Evolutionary conservation across 2,888 invertebrate genomes (phyloP).

Genomic region (Gibbula magus): DNA sequence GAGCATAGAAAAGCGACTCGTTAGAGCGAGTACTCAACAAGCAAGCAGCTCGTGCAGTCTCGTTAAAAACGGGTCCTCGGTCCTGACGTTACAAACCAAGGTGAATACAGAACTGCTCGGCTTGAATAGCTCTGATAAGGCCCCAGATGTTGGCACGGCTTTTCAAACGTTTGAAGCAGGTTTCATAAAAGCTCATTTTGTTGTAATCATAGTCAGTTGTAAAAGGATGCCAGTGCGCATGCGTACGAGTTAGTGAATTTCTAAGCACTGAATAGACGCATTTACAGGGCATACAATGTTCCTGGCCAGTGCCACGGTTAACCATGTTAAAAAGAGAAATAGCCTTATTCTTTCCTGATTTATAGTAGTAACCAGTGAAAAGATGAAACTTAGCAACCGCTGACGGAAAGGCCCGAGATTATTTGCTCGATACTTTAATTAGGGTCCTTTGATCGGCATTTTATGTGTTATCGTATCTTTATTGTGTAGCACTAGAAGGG

Average conservation of each 20-base stretch:
- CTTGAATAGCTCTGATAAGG: slow-evolving; percentile 23
- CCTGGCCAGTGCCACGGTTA: slow-evolving; percentile 5
- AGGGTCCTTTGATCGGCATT: slow-evolving; percentile 31
- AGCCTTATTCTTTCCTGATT: slow-evolving; percentile 25
- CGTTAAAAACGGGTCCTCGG: slow-evolving; percentile 11
- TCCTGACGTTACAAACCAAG: slow-evolving; percentile 8
- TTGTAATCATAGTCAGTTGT: slow-evolving; percentile 32
- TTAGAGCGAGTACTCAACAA: slow-evolving; percentile 5
- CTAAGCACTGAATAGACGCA: slow-evolving; percentile 32
- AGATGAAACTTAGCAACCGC: slow-evolving; percentile 25
- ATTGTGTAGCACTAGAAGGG: background rate
- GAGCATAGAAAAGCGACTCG: slow-evolving; percentile 15
- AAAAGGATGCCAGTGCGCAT: slow-evolving; percentile 32
- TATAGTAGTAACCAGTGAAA: slow-evolving; percentile 18
- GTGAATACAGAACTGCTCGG: background rate
- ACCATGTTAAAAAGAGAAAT: slow-evolving; percentile 27
- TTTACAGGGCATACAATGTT: slow-evolving; percentile 32
- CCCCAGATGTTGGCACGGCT: slow-evolving; percentile 17
- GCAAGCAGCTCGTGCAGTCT: slow-evolving; percentile 1
- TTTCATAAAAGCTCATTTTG: slow-evolving; percentile 35
- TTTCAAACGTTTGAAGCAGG: slow-evolving; percentile 28
- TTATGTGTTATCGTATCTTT: slow-evolving; percentile 27
- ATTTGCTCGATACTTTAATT: slow-evolving; percentile 38
- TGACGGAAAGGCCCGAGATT: slow-evolving; percentile 20
- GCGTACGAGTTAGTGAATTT: slow-evolving; percentile 31